Evolutionary conservation across 1,140 invertebrate genomes (phyloP), one percentile per base, ranked within the genome.

Genomic region (Goniozus legneri): DNA sequence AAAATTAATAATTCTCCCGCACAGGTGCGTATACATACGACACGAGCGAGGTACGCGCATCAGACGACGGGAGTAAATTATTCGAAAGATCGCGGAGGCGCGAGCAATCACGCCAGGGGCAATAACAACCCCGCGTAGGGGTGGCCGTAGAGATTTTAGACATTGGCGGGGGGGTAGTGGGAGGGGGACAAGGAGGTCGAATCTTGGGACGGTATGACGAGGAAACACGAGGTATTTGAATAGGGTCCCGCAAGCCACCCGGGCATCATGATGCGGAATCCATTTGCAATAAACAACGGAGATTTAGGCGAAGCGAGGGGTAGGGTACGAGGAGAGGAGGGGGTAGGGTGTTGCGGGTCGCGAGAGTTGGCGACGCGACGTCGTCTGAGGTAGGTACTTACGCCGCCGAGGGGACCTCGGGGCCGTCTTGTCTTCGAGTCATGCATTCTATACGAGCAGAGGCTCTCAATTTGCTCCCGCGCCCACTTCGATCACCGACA

Each of bases 201-300:
- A 27, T 41, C 34, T 33, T 24, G 44, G 47, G 43, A 47, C 49
- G 55, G 43, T 36, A 46, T 64, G 54, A 64, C 61, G 60, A 62
- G 64, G 56, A 67, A 62, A 66, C 56, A 69, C 64, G 56, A 62
- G 60, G 57, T 63, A 66, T 65, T 64, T 63, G 60, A 66, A 64
- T 69, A 62, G 66, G 62, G 62, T 67, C 56, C 55, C 64, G 50
- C 32, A 66, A n/a, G 60, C 62, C 59, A 58, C 60, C 52, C 59
- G 60, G 60, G 67, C 60, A 62, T 67, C 64, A 61, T 70, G 62
- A 66, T 67, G 64, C 58, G 64, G 68, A 75, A 76, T 75, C 68
- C 72, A 76, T 75, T 76, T 75, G 73, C 72, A 76, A 76, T 76
- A 76, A 76, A 75, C 71, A 74, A 75, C 71, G 50, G 54, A 70